Conservation (phyloP, 1,140 invertebrate genomes). For the Procambarus clarkii region DNA sequence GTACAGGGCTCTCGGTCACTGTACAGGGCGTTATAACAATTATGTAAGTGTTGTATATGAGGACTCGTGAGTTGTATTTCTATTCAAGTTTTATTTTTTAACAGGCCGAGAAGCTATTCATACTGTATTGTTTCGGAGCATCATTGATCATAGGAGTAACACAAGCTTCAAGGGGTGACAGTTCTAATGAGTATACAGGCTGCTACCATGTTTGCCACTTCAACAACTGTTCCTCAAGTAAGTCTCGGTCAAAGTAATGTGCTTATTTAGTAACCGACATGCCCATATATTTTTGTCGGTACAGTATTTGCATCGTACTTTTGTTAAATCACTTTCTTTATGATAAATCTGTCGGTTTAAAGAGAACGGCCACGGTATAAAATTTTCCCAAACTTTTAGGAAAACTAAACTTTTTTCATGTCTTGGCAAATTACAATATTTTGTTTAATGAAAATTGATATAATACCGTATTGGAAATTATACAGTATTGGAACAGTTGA, state of each 20-base stretch:
- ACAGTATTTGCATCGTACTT: neutral
- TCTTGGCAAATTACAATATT: no score
- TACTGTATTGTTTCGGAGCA: neutral
- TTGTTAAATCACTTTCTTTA: no score
- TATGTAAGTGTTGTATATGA: no score
- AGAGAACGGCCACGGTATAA: no score
- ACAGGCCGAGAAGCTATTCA: neutral
- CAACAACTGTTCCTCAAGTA: constrained; percentile 66
- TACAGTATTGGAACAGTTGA: no score
- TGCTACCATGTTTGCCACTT: constrained; percentile 68
- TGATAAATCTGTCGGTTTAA: no score
- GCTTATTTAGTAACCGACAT: neutral
- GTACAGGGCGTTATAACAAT: no score
- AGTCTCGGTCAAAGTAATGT: neutral
- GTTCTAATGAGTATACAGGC: constrained; percentile 65
- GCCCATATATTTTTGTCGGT: neutral
- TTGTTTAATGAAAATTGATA: no score
- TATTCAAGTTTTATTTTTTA: neutral
- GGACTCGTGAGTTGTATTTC: neutral
- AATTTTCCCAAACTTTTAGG: no score
- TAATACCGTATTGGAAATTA: no score
- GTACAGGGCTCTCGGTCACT: no score
- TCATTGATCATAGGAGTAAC: neutral
- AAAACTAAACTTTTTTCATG: no score
- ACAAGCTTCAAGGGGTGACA: constrained; percentile 60